Conservation (phyloP, 2,888 invertebrate species). For the Philhelius pedissequus region DNA sequence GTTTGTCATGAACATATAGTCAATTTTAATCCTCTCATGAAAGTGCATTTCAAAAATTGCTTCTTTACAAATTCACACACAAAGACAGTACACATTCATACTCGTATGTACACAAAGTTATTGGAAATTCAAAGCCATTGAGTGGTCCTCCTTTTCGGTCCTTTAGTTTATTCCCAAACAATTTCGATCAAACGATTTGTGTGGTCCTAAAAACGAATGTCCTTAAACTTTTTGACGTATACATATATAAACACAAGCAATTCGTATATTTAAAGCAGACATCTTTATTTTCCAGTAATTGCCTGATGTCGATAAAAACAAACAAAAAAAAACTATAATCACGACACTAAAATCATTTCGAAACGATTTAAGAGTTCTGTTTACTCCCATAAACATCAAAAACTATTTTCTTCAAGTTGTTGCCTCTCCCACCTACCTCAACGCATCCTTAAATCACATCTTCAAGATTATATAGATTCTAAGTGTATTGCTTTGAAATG, state of each 20-base stretch:
- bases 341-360: neutral
- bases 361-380: neutral
- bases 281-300: neutral
- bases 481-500: slow-evolving; percentile 41
- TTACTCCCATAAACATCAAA: neutral
- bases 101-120: neutral
- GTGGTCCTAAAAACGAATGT: neutral
- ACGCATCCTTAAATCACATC: neutral
- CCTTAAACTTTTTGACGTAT: neutral
- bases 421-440: neutral
- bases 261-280: neutral
- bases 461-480: slow-evolving; percentile 9
- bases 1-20: too few relatives aligned
- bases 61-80: neutral
- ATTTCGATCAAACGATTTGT: neutral
- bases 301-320: neutral
- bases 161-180: slow-evolving; percentile 2
- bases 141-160: neutral
- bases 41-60: neutral
- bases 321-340: neutral
- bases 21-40: slow-evolving; percentile 19
- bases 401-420: neutral
- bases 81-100: neutral
- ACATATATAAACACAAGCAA: neutral
- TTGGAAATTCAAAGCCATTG: neutral